Conservation (phyloP, 2,888 invertebrate species). For the Heliconius cydno region DNA sequence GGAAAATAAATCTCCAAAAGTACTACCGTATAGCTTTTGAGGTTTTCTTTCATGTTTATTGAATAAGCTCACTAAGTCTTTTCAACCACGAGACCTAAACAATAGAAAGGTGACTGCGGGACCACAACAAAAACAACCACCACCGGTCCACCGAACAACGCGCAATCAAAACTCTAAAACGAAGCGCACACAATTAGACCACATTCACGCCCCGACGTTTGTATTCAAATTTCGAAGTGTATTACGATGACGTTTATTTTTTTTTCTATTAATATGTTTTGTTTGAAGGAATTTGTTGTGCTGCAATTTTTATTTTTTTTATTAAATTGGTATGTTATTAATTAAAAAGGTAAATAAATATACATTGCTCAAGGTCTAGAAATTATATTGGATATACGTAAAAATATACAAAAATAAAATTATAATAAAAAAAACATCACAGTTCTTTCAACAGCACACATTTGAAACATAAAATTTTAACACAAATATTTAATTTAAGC, state of each 20-base stretch:
- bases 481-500: too few species aligned
- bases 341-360: too few species aligned
- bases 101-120: constrained; percentile 41
- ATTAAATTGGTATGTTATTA: background rate
- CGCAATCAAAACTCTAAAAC: constrained; percentile 74
- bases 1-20: background rate
- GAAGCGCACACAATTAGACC: constrained; percentile 68
- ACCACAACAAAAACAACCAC: constrained; percentile 62
- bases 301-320: background rate
- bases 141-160: constrained; percentile 60
- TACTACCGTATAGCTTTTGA: background rate
- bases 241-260: constrained; percentile 49
- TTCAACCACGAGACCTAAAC: constrained; percentile 31
- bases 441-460: too few species aligned
- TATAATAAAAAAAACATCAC: too few species aligned
- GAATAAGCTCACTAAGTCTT: constrained; percentile 16
- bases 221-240: constrained; percentile 72
- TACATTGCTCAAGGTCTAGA: background rate
- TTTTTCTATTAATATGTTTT: constrained; percentile 51
- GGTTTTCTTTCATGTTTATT: constrained; percentile 3
- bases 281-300: constrained; percentile 52
- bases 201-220: constrained; percentile 73
- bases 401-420: background rate
- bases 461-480: too few species aligned
- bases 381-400: background rate